A percentile compares a stretch with the other conserved stretches of the same genome.
Evolutionary conservation across 2,797 vertebrate genomes (phyloP).

Genomic region (Prunella strophiata): DNA sequence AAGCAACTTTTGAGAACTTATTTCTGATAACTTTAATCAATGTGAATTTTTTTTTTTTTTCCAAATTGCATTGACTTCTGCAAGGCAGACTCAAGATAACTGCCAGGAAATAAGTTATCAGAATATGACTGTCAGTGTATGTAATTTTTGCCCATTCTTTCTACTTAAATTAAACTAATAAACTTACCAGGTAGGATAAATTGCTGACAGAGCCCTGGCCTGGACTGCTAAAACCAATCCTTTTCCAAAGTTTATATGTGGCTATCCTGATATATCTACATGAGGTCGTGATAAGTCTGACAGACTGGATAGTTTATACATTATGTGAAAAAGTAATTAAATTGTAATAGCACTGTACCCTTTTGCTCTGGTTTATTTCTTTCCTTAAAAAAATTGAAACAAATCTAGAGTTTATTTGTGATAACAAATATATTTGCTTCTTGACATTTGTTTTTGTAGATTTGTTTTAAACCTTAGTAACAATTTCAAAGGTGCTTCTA

Average conservation of each 20-base stretch:
- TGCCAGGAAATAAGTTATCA: neutral
- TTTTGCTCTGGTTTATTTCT: neutral
- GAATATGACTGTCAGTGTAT: neutral
- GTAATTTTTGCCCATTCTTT: neutral
- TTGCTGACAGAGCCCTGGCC: fast-evolving
- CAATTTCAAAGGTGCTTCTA: neutral
- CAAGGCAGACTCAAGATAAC: neutral
- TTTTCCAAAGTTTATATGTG: neutral
- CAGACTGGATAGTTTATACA: neutral
- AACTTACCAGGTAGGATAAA: neutral
- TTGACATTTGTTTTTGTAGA: neutral
- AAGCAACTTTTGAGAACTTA: neutral
- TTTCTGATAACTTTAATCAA: neutral
- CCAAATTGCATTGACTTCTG: neutral
- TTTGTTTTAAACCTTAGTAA: neutral
- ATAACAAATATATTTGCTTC: neutral
- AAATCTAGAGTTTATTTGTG: neutral
- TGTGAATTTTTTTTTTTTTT: neutral
- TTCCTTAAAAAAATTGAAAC: neutral
- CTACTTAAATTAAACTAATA: neutral
- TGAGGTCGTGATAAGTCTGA: fast-evolving
- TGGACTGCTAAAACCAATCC: neutral
- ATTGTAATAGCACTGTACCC: neutral
- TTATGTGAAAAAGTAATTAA: neutral
- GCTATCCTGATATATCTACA: neutral